Conservation (phyloP, 2,113 vertebrate genomes). For the Seriola aureovittata region DNA sequence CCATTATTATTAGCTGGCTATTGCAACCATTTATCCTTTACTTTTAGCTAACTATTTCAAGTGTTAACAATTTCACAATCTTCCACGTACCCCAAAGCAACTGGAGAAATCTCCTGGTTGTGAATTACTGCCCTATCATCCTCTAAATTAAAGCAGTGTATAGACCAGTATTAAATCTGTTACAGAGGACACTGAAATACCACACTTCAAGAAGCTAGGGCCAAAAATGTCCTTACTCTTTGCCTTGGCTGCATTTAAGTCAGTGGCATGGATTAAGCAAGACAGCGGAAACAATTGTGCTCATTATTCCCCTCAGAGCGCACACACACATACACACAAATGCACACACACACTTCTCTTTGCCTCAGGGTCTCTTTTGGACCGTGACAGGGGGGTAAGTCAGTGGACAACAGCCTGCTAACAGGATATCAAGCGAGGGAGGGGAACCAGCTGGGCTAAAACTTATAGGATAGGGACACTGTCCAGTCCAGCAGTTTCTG, state of each 20-base stretch:
- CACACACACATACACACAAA: constrained; percentile 19
- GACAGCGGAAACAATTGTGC: constrained; percentile 65
- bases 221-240: constrained; percentile 31
- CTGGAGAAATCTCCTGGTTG: neutral
- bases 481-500: neutral
- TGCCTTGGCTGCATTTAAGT: constrained; percentile 35
- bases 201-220: neutral
- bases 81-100: neutral
- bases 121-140: constrained; percentile 10
- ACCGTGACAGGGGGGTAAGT: constrained; percentile 48
- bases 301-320: constrained; percentile 68
- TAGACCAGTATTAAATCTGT: neutral
- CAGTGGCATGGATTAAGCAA: constrained; percentile 35
- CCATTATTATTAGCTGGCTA: neutral
- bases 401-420: constrained; percentile 47
- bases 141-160: constrained; percentile 9
- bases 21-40: neutral
- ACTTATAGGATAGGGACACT: constrained; percentile 8
- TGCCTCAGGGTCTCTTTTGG: constrained; percentile 51
- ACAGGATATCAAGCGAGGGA: constrained; percentile 18
- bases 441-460: constrained; percentile 16
- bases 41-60: too few relatives aligned
- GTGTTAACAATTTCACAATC: neutral
- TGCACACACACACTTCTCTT: constrained; percentile 7
- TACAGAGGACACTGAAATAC: constrained; percentile 9